Evolutionary conservation across 2,113 vertebrate genomes (phyloP).

Genomic region (Alectura lathami): DNA sequence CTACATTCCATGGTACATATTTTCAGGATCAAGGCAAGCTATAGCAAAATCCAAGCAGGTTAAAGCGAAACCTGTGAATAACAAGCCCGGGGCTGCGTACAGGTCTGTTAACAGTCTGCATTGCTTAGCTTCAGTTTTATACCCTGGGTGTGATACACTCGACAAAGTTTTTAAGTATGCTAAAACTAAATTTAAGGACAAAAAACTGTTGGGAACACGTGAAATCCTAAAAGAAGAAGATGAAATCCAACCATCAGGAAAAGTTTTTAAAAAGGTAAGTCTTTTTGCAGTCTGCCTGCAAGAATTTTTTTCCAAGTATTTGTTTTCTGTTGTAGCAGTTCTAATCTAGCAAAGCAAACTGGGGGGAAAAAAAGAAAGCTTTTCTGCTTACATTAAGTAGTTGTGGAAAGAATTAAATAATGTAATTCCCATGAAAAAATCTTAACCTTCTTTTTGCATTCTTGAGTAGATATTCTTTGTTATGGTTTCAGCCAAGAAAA

Average conservation of each 20-base stretch:
- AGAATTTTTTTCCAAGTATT: neutral
- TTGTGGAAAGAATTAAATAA: neutral
- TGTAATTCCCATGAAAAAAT: neutral
- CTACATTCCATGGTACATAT: slow-evolving; percentile 86
- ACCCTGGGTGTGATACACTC: slow-evolving; percentile 87
- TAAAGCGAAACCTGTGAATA: slow-evolving; percentile 83
- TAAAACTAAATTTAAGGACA: slow-evolving; percentile 80
- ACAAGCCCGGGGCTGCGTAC: slow-evolving; percentile 82
- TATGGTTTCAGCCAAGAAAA: neutral
- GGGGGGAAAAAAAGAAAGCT: fast-evolving
- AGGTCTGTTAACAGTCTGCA: slow-evolving; percentile 82
- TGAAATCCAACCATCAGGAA: slow-evolving; percentile 91
- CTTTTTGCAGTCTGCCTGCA: neutral
- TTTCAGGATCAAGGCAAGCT: slow-evolving; percentile 84
- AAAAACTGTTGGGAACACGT: slow-evolving; percentile 89
- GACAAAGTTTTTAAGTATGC: slow-evolving; percentile 88
- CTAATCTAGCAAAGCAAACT: neutral
- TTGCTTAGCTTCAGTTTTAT: slow-evolving; percentile 78
- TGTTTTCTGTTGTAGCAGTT: neutral
- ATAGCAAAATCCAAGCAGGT: slow-evolving; percentile 79
- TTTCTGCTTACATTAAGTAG: neutral
- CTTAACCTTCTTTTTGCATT: neutral
- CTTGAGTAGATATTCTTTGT: neutral
- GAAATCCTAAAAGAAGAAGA: slow-evolving; percentile 92
- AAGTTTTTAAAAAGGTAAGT: slow-evolving; percentile 94